Conservation (phyloP, 2,113 vertebrate species). For the Pungitius pungitius region DNA sequence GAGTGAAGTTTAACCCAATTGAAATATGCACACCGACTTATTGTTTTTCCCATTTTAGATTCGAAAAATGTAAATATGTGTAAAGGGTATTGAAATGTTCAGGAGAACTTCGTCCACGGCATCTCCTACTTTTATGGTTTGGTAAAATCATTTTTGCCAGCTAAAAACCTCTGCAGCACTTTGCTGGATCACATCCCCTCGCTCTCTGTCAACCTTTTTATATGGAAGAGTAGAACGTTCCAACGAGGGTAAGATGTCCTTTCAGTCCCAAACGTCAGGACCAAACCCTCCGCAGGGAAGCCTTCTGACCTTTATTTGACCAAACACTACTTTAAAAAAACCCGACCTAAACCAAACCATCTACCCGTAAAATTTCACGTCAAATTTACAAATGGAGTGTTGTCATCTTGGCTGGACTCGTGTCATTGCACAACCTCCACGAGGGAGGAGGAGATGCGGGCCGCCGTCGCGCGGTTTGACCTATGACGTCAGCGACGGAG, state of each 20-base stretch:
- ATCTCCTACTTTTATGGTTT: not conserved
- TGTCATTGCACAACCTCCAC: conserved; percentile 15
- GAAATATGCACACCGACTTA: conserved; percentile 49
- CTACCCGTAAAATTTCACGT: not conserved
- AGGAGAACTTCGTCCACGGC: not conserved
- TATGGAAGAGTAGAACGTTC: not conserved
- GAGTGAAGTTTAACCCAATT: conserved; percentile 49
- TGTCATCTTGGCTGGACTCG: conserved; percentile 17
- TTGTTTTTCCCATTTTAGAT: conserved; percentile 30
- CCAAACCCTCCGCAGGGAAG: not conserved
- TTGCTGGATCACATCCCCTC: not conserved
- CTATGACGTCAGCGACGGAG: conserved; percentile 40
- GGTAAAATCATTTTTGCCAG: not conserved
- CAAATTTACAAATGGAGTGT: conserved; percentile 1
- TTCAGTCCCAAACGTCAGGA: not conserved
- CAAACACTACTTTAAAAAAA: not conserved
- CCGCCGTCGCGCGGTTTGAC: conserved; percentile 23
- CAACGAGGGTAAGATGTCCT: not conserved
- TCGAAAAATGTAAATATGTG: conserved; percentile 23
- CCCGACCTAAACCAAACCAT: not conserved
- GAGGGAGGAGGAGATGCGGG: conserved; percentile 19
- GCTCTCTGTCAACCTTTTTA: not conserved
- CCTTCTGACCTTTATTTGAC: conserved; percentile 8
- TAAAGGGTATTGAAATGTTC: conserved; percentile 27
- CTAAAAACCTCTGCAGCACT: not conserved